Conservation (phyloP, 2,888 invertebrate genomes). For the Cheiracanthium punctorium region DNA sequence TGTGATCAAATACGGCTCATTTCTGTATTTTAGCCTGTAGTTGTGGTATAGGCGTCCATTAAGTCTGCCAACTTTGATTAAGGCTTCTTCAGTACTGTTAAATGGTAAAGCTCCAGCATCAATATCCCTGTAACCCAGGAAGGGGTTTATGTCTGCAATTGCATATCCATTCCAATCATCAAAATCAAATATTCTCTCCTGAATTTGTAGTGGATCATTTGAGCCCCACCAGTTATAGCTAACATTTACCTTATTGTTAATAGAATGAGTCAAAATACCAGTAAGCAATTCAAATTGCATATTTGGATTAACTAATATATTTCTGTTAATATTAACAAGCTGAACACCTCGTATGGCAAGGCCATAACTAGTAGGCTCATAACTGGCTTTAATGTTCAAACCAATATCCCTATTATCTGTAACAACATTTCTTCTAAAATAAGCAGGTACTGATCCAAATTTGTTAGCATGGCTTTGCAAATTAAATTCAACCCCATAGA, state of each 20-base stretch:
- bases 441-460: constrained; percentile 83
- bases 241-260: constrained; percentile 90
- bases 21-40: constrained; percentile 80
- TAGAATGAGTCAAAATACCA: constrained; percentile 87
- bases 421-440: constrained; percentile 86
- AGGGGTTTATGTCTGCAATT: constrained; percentile 92
- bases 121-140: constrained; percentile 74
- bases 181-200: constrained; percentile 93
- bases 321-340: constrained; percentile 91
- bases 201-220: constrained; percentile 83
- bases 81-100: constrained; percentile 46
- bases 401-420: constrained; percentile 81
- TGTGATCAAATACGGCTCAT: constrained; percentile 85
- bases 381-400: constrained; percentile 46
- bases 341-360: constrained; percentile 96
- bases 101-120: constrained; percentile 57
- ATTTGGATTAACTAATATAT: constrained; percentile 87
- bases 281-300: constrained; percentile 92
- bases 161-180: constrained; percentile 99
- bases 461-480: constrained; percentile 96
- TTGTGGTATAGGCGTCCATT: constrained; percentile 86
- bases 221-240: constrained; percentile 98
- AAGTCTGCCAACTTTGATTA: constrained; percentile 79
- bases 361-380: constrained; percentile 84
- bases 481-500: constrained; percentile 89